Conservation (phyloP, 2,888 invertebrate genomes). For the Leptinotarsa tumamoca region DNA sequence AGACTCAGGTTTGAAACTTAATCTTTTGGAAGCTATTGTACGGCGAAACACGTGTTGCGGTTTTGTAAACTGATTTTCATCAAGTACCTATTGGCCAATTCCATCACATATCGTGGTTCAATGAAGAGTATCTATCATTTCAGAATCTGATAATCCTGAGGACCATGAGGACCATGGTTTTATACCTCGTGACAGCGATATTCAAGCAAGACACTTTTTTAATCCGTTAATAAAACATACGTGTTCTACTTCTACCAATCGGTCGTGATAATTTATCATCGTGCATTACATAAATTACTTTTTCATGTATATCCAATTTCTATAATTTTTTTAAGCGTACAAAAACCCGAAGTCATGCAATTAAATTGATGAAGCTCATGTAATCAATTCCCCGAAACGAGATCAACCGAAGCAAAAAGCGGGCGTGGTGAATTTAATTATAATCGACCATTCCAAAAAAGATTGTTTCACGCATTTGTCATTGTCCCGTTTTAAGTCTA, state of each 20-base stretch:
- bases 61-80: too few relatives aligned
- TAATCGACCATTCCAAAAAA: constrained; percentile 40
- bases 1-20: too few relatives aligned
- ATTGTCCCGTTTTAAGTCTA: constrained; percentile 39
- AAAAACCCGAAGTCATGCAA: constrained; percentile 22
- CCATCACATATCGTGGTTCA: too few relatives aligned
- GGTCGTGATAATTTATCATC: constrained; percentile 4
- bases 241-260: constrained; percentile 9
- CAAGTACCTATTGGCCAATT: too few relatives aligned
- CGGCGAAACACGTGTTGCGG: too few relatives aligned
- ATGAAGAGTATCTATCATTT: too few relatives aligned
- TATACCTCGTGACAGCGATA: too few relatives aligned
- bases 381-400: constrained; percentile 22
- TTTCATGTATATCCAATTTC: constrained; percentile 11
- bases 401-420: constrained; percentile 23
- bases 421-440: constrained; percentile 39
- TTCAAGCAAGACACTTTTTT: neutral
- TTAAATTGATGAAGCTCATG: constrained; percentile 19
- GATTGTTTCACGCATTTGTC: constrained; percentile 37
- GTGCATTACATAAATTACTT: constrained; percentile 23
- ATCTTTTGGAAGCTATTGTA: too few relatives aligned
- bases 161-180: too few relatives aligned
- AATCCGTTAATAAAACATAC: neutral
- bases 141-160: too few relatives aligned
- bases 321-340: neutral